Evolutionary conservation across 2,797 vertebrate species (phyloP).

Genomic region (Catamblyrhynchus diadema): DNA sequence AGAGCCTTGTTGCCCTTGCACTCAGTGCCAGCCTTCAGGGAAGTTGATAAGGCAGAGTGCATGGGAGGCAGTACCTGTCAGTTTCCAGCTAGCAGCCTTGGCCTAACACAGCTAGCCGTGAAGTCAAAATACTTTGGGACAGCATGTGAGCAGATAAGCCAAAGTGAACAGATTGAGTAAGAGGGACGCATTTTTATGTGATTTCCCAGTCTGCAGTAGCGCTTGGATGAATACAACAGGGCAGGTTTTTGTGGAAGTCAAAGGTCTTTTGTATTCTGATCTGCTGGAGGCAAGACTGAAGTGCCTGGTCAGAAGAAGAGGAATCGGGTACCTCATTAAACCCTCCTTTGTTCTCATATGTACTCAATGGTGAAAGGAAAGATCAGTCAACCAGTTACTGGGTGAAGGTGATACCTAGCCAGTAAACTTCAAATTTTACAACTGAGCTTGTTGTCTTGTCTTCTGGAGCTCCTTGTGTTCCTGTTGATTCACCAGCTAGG

Average conservation of each 20-base stretch:
- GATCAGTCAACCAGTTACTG: not conserved
- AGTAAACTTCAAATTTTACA: not conserved
- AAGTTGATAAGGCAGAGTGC: not conserved
- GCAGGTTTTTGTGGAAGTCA: not conserved
- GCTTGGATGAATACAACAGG: not conserved
- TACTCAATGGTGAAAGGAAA: not conserved
- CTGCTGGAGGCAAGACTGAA: not conserved
- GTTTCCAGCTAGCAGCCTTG: not conserved
- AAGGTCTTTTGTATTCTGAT: accelerated
- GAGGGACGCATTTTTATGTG: not conserved
- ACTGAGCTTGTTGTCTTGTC: too few species aligned
- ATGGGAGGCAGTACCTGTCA: not conserved
- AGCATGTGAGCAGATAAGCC: not conserved
- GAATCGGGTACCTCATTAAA: not conserved
- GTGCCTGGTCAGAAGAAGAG: not conserved
- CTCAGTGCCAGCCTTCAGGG: not conserved
- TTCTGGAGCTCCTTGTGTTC: not conserved
- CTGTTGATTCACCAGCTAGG: not conserved
- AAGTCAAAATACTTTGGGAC: not conserved
- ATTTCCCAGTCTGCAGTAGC: not conserved
- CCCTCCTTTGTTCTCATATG: not conserved
- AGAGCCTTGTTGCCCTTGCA: not conserved
- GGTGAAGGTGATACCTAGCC: not conserved
- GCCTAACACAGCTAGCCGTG: not conserved
- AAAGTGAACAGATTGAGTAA: not conserved